phyloP scores from a whole-genome alignment of 2,113 vertebrate species.

The Microtus pennsylvanicus region DNA sequence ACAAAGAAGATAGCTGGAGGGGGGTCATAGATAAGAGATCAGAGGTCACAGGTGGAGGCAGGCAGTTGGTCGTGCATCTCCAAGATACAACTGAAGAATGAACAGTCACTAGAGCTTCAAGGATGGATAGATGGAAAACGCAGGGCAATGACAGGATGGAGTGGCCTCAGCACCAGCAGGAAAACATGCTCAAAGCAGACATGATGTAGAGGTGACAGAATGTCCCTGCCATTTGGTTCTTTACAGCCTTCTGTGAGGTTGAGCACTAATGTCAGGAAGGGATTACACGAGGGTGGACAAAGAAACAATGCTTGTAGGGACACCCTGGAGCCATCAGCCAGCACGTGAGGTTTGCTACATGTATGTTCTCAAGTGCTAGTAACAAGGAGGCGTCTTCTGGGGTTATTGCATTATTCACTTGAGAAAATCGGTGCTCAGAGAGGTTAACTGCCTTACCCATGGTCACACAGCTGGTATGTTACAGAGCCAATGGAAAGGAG shows the following conservation, averaged over 20 bases:
- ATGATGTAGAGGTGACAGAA: neutral
- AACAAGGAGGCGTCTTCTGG: neutral
- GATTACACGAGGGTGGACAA: neutral
- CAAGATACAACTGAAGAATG: neutral
- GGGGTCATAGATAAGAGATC: neutral
- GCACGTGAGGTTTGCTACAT: neutral
- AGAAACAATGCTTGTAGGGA: neutral
- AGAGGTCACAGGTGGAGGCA: neutral
- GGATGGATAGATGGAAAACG: neutral
- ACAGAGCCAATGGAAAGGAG: neutral
- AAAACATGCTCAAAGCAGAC: neutral
- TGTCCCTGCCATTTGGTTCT: neutral
- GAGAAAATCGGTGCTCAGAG: conserved; percentile 20
- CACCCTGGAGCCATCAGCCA: no score
- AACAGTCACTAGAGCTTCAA: neutral
- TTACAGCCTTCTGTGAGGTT: neutral
- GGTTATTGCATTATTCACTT: neutral
- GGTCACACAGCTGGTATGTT: neutral
- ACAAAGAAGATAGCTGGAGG: neutral
- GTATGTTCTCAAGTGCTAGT: neutral
- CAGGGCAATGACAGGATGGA: neutral
- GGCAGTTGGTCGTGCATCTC: neutral
- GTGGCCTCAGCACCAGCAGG: neutral
- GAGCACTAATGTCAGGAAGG: neutral
- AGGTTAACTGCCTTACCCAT: neutral